phyloP scores from a whole-genome alignment of 2,113 vertebrate genomes.

The Ctenomys sociabilis region DNA sequence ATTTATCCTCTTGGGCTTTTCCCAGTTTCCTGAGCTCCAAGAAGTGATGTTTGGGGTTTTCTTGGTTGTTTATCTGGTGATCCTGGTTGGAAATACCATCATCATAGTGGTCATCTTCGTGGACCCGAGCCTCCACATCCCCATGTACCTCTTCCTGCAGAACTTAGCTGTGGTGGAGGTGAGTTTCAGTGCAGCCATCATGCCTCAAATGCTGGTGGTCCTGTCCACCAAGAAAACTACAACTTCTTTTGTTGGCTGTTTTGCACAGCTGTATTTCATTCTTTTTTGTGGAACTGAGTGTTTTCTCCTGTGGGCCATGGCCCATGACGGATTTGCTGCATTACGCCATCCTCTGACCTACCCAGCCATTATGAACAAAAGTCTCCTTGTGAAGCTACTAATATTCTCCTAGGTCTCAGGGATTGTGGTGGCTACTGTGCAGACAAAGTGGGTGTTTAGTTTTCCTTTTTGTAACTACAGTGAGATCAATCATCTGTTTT shows the following conservation, averaged over 20 bases:
- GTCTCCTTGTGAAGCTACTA: conserved; percentile 37
- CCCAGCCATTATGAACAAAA: conserved; percentile 62
- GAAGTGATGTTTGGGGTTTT: no score
- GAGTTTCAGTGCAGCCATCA: conserved; percentile 57
- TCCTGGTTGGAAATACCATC: no score
- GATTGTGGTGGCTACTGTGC: no score
- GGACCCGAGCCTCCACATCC: no score
- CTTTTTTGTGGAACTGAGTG: conserved; percentile 77
- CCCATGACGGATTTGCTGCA: conserved; percentile 75
- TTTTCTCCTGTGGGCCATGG: conserved; percentile 76
- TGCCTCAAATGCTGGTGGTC: conserved; percentile 67
- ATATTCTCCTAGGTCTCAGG: conserved; percentile 52
- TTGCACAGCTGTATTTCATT: conserved; percentile 80
- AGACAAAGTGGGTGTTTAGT: no score
- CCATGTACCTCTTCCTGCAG: conserved; percentile 23
- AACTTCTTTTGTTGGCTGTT: conserved; percentile 63
- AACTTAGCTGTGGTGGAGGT: conserved; percentile 70
- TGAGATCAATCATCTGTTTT: no score
- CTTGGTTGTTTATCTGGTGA: no score
- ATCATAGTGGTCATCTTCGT: no score
- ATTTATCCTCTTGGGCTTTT: no score
- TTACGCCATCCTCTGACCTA: conserved; percentile 78
- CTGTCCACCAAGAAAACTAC: not conserved
- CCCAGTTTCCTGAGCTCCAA: no score
- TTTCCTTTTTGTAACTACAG: no score